A percentile compares a stretch with the other conserved stretches of the same genome.
phyloP scores from a whole-genome alignment of 2,113 vertebrate species.

The Coregonus clupeaformis region DNA sequence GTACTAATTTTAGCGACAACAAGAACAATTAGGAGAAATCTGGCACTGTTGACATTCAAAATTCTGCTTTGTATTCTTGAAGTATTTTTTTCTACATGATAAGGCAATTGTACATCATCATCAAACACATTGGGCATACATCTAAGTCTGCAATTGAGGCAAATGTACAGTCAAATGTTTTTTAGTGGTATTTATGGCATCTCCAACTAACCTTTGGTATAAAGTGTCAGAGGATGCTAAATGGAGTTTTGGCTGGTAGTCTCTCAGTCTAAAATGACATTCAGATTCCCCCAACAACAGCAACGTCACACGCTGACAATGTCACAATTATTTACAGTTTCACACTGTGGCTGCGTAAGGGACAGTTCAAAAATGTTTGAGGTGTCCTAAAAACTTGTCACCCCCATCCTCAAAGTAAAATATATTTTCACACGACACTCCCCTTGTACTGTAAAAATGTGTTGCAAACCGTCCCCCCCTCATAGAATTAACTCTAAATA shows the following conservation, averaged over 20 bases:
- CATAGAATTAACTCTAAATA: too few species aligned
- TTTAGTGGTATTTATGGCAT: conserved; percentile 23
- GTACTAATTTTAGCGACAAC: too few species aligned
- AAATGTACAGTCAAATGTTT: conserved; percentile 50
- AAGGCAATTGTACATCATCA: conserved; percentile 49
- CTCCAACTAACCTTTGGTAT: conserved; percentile 33
- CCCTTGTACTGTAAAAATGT: too few species aligned
- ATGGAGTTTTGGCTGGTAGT: conserved; percentile 17
- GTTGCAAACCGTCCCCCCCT: too few species aligned
- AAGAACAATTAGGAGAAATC: neutral
- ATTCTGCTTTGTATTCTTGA: conserved; percentile 40
- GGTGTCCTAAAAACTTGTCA: too few species aligned
- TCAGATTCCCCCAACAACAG: conserved; percentile 41
- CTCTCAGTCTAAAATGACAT: conserved; percentile 49
- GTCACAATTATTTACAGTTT: conserved; percentile 59
- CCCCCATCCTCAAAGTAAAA: too few species aligned
- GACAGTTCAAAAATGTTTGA: too few species aligned
- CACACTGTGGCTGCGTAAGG: conserved; percentile 48
- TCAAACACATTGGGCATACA: conserved; percentile 36
- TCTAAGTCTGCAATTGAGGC: conserved; percentile 17
- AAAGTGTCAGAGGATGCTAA: conserved; percentile 34
- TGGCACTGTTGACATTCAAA: neutral
- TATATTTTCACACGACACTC: too few species aligned
- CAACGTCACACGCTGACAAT: conserved; percentile 60
- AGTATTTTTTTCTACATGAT: conserved; percentile 24